A percentile compares a stretch with the other conserved stretches of the same genome.
Evolutionary conservation across 2,113 vertebrate species (phyloP).

Genomic region (Leucoraja erinaceus): DNA sequence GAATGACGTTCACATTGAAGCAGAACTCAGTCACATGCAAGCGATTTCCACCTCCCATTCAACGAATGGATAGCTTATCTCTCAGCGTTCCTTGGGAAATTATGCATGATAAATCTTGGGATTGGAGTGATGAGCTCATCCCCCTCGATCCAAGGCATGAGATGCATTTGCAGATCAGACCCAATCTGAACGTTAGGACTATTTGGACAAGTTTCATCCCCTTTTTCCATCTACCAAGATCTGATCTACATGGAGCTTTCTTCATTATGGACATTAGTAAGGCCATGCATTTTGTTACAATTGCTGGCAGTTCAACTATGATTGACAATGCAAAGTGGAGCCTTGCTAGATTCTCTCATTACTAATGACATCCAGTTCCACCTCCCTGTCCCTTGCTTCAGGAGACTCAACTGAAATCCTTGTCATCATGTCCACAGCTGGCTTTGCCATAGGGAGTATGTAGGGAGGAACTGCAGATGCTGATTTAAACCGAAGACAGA

Average conservation of each 20-base stretch:
- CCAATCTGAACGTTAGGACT: neutral
- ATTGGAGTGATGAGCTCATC: neutral
- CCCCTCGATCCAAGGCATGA: neutral
- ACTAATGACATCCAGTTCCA: neutral
- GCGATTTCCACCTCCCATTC: neutral
- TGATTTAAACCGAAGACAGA: too few species aligned
- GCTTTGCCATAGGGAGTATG: too few species aligned
- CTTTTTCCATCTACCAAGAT: neutral
- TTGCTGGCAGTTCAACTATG: neutral
- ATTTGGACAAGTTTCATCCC: neutral
- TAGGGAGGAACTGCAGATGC: too few species aligned
- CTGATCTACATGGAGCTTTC: neutral
- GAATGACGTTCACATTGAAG: neutral
- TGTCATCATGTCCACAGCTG: too few species aligned
- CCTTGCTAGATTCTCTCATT: neutral
- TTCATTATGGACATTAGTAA: neutral
- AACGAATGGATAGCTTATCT: neutral
- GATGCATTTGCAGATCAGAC: neutral
- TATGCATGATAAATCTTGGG: neutral
- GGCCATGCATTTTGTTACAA: neutral
- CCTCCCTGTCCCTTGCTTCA: too few species aligned
- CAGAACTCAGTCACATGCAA: constrained; percentile 4
- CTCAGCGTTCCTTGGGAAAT: neutral
- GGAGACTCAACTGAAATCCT: too few species aligned
- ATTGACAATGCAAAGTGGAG: neutral